phyloP scores from a whole-genome alignment of 2,113 vertebrate species.

The Actinemys pallida region DNA sequence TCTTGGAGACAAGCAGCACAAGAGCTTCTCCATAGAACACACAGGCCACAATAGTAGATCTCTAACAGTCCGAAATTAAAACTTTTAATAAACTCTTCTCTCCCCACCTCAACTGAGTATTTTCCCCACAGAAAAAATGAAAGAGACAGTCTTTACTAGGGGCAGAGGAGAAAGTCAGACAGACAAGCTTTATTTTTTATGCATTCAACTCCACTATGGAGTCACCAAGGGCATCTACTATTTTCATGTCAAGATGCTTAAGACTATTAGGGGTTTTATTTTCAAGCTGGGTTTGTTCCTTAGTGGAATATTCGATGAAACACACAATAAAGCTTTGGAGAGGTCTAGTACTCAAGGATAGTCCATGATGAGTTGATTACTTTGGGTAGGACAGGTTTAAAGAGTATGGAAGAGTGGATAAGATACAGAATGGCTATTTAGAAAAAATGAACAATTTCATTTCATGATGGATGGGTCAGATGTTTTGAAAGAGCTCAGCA shows the following conservation, averaged over 20 bases:
- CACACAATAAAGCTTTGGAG: background rate
- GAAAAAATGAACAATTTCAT: background rate
- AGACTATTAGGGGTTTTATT: background rate
- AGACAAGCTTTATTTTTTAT: background rate
- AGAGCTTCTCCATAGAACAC: background rate
- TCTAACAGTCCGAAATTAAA: background rate
- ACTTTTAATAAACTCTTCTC: background rate
- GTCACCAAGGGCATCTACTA: background rate
- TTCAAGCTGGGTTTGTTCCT: background rate
- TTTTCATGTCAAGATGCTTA: background rate
- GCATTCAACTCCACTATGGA: background rate
- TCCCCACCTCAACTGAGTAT: background rate
- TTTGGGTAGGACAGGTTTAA: background rate
- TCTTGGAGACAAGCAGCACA: background rate
- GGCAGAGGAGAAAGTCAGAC: background rate
- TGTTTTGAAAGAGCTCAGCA: background rate
- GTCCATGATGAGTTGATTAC: background rate
- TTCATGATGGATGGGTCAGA: background rate
- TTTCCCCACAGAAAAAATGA: background rate
- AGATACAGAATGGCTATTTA: background rate
- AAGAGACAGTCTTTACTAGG: background rate
- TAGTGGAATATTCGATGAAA: background rate
- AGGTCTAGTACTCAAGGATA: background rate
- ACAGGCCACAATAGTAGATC: background rate
- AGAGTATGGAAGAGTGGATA: background rate